A percentile compares a stretch with the other conserved stretches of the same genome.
Evolutionary conservation across 2,888 invertebrate species (phyloP).

Genomic region (Limnephilus rhombicus): DNA sequence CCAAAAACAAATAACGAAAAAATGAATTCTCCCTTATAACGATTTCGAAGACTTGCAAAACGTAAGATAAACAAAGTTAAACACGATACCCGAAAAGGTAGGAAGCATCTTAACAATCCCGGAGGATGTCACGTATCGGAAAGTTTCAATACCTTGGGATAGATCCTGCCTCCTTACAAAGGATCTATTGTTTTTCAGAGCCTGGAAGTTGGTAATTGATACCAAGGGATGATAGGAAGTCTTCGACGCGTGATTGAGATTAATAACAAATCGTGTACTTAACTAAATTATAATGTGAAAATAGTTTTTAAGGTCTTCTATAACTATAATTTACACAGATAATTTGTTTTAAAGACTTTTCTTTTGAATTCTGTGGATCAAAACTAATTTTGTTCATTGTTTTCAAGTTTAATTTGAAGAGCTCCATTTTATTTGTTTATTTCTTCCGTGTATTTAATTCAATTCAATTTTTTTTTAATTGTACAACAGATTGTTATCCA

Average conservation of each 20-base stretch:
- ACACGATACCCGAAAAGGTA: background rate
- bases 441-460: no score
- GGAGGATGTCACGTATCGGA: background rate
- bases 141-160: background rate
- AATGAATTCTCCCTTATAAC: background rate
- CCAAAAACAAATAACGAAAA: no score
- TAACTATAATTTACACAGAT: no score
- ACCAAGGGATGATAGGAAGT: background rate
- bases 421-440: no score
- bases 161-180: background rate
- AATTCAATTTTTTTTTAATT: no score
- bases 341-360: no score
- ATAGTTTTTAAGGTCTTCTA: no score
- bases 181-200: background rate
- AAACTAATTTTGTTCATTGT: no score
- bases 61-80: background rate
- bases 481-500: no score
- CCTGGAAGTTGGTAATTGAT: background rate
- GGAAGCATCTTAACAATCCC: background rate
- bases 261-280: background rate
- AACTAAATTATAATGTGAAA: no score
- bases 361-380: no score
- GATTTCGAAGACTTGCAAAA: background rate
- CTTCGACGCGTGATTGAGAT: background rate
- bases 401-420: no score